Evolutionary conservation across 2,888 invertebrate species (phyloP).

Genomic region (Parnassius mnemosyne): DNA sequence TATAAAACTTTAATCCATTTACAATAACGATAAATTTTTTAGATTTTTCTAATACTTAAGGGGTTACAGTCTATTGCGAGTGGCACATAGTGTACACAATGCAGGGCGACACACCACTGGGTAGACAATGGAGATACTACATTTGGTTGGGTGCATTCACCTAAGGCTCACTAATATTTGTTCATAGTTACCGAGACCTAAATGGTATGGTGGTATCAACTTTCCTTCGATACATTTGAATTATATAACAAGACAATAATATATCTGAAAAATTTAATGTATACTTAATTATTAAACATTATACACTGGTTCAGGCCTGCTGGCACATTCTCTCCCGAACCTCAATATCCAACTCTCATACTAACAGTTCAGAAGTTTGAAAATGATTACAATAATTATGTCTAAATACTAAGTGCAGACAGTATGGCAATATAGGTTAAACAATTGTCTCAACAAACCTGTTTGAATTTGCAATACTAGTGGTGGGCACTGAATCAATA

Average conservation of each 20-base stretch:
- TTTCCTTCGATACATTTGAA: slow-evolving; percentile 75
- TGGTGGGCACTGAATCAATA: too few relatives aligned
- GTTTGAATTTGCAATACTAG: too few relatives aligned
- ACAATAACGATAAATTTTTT: slow-evolving; percentile 73
- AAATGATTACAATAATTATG: slow-evolving; percentile 47
- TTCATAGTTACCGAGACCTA: slow-evolving; percentile 65
- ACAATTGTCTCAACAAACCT: slow-evolving; percentile 47
- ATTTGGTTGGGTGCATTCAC: slow-evolving; percentile 60
- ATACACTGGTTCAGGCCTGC: slow-evolving; percentile 74
- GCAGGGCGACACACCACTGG: slow-evolving; percentile 25
- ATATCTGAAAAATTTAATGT: slow-evolving; percentile 80
- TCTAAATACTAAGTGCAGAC: slow-evolving; percentile 64
- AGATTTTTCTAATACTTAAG: slow-evolving; percentile 59
- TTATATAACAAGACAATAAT: slow-evolving; percentile 81
- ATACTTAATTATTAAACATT: slow-evolving; percentile 77
- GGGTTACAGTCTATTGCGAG: slow-evolving; percentile 48
- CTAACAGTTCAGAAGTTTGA: slow-evolving; percentile 63
- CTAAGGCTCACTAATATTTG: slow-evolving; percentile 73
- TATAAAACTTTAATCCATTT: slow-evolving; percentile 74
- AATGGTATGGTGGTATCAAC: slow-evolving; percentile 62
- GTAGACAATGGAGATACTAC: slow-evolving; percentile 52
- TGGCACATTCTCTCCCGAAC: slow-evolving; percentile 59
- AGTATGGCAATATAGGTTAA: slow-evolving; percentile 28
- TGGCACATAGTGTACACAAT: slow-evolving; percentile 34
- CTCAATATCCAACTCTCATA: slow-evolving; percentile 50